phyloP scores from a whole-genome alignment of 2,797 vertebrate genomes.

The Macrochelys suwanniensis region DNA sequence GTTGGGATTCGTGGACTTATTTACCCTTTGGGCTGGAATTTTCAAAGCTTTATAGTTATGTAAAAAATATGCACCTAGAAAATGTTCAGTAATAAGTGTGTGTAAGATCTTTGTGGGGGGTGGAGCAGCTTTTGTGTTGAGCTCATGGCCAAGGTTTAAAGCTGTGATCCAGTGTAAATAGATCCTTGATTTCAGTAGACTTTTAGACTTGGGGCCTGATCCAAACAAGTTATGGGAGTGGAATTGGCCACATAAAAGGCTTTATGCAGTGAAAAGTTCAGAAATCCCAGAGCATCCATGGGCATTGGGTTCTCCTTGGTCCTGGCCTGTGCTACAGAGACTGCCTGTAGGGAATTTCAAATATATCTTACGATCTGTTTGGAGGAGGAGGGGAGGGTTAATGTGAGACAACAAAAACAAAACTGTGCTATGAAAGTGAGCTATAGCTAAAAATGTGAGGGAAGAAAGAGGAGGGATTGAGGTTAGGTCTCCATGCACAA shows the following conservation, averaged over 20 bases:
- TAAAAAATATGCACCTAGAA: not conserved
- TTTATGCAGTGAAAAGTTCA: not conserved
- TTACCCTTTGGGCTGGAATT: slow-evolving; percentile 17
- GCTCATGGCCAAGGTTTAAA: not conserved
- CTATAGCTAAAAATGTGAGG: not conserved
- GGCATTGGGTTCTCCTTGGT: not conserved
- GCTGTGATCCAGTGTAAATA: no score
- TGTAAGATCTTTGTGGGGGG: not conserved
- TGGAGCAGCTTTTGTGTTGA: not conserved
- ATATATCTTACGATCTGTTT: not conserved
- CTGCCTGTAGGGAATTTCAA: not conserved
- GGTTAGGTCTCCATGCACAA: not conserved
- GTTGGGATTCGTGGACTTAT: no score
- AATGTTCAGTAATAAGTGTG: not conserved
- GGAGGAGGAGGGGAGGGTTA: not conserved
- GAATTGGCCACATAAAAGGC: not conserved
- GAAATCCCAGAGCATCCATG: not conserved
- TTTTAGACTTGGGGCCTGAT: not conserved
- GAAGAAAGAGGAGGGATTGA: not conserved
- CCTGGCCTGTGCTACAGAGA: not conserved
- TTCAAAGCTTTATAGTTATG: slow-evolving; percentile 22
- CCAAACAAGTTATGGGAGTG: not conserved
- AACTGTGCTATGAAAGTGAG: not conserved
- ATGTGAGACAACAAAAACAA: not conserved
- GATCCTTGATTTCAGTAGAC: not conserved